Conservation (phyloP, 2,888 invertebrate species). For the Leptopilina myrica region DNA sequence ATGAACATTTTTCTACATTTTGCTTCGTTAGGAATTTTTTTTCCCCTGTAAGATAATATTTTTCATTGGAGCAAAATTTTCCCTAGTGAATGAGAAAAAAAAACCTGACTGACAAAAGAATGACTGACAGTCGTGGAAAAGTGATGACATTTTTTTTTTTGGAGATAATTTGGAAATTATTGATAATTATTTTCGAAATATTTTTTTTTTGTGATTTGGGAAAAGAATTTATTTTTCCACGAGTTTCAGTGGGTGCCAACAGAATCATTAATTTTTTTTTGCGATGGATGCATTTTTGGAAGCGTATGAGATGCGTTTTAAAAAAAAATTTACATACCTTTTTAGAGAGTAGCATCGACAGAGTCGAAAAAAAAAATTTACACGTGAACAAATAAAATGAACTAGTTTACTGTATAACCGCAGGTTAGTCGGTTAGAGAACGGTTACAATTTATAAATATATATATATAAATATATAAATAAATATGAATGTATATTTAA, state of each 20-base stretch:
- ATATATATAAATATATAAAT: slow-evolving; percentile 31
- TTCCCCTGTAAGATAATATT: background rate
- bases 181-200: background rate
- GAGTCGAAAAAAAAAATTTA: slow-evolving; percentile 55
- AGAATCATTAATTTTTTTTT: background rate
- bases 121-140: slow-evolving; percentile 29
- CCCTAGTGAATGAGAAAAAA: slow-evolving; percentile 4
- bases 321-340: slow-evolving; percentile 43
- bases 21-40: slow-evolving; percentile 1
- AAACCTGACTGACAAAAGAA: slow-evolving; percentile 2
- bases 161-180: too few species aligned
- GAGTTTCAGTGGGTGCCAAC: slow-evolving; percentile 35
- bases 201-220: slow-evolving; percentile 5
- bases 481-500: slow-evolving; percentile 37
- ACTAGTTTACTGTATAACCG: slow-evolving; percentile 66
- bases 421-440: slow-evolving; percentile 66
- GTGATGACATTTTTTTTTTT: background rate
- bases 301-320: slow-evolving; percentile 37
- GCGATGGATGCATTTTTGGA: background rate
- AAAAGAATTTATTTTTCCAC: slow-evolving; percentile 46
- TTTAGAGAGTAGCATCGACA: slow-evolving; percentile 58
- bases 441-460: slow-evolving; percentile 55
- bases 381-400: slow-evolving; percentile 61
- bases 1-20: slow-evolving; percentile 50
- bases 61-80: background rate